Evolutionary conservation across 2,113 vertebrate species (phyloP).

Genomic region (Alexandromys fortis): DNA sequence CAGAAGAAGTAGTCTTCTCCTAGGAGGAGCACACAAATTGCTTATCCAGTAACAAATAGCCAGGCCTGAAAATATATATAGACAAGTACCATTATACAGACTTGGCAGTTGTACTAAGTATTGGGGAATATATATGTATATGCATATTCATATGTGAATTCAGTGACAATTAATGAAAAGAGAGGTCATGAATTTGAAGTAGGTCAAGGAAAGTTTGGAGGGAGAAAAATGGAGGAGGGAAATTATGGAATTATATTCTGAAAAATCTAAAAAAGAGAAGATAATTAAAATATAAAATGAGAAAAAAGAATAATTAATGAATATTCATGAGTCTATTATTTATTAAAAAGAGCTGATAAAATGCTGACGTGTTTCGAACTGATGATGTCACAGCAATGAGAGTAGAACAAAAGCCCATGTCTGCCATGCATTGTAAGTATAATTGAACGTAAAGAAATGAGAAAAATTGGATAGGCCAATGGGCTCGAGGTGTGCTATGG

Average conservation of each 20-base stretch:
- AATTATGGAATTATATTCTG: background rate
- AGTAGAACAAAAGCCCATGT: background rate
- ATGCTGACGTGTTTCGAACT: background rate
- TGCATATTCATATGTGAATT: background rate
- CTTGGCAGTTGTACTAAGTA: background rate
- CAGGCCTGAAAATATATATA: background rate
- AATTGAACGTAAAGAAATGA: background rate
- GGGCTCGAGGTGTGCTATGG: background rate
- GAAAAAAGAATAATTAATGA: background rate
- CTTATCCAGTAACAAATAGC: background rate
- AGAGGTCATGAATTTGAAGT: background rate
- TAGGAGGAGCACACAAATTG: background rate
- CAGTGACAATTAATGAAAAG: background rate
- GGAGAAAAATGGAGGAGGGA: background rate
- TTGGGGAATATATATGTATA: background rate
- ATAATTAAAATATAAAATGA: background rate
- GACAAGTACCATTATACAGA: background rate
- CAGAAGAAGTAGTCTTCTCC: background rate
- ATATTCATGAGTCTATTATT: background rate
- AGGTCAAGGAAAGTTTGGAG: background rate
- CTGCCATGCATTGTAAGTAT: background rate
- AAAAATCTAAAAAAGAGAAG: background rate
- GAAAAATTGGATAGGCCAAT: background rate
- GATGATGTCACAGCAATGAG: background rate
- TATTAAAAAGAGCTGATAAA: background rate